These are phyloP conservation scores for Drosophila kanapiae DNA, from an alignment of 1,140 invertebrate species.

Conservation along the genomic window DNA sequence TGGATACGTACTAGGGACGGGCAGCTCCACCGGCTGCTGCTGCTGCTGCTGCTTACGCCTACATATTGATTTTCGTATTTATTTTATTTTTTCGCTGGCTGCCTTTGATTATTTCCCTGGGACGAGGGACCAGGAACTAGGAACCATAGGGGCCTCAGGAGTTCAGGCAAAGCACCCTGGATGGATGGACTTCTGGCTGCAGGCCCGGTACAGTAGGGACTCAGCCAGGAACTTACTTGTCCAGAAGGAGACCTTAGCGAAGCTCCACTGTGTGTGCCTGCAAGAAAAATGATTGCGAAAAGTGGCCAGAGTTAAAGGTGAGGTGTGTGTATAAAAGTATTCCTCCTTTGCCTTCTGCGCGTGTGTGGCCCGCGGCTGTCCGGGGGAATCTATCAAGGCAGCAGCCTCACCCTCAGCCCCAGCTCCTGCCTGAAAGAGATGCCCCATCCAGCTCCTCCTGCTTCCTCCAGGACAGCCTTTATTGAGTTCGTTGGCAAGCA, in stretches of 20 bases:
- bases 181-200: slow-evolving; percentile 12
- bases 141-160: background rate
- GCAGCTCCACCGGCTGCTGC: slow-evolving; percentile 29
- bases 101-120: slow-evolving; percentile 75
- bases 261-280: slow-evolving; percentile 24
- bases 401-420: slow-evolving; percentile 29
- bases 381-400: slow-evolving; percentile 68
- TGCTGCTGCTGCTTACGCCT: slow-evolving; percentile 74
- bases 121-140: slow-evolving; percentile 20
- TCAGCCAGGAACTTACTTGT: background rate
- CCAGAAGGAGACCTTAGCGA: background rate
- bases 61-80: slow-evolving; percentile 84
- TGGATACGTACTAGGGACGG: slow-evolving; percentile 58
- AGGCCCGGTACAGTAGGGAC: slow-evolving; percentile 38
- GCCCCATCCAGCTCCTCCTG: background rate
- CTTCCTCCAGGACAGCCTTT: slow-evolving; percentile 48
- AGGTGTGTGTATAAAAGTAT: slow-evolving; percentile 12
- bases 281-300: slow-evolving; percentile 59
- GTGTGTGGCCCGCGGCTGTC: slow-evolving; percentile 77
- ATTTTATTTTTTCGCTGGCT: slow-evolving; percentile 62
- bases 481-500: slow-evolving; percentile 77
- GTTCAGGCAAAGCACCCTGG: too few species aligned
- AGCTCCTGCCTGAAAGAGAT: slow-evolving; percentile 3
- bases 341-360: slow-evolving; percentile 45
- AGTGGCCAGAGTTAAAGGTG: slow-evolving; percentile 49